A percentile compares a stretch with the other conserved stretches of the same genome.
These are phyloP conservation scores for Linurgus olivaceus DNA, from an alignment of 2,797 vertebrate species.

Conservation along the genomic window DNA sequence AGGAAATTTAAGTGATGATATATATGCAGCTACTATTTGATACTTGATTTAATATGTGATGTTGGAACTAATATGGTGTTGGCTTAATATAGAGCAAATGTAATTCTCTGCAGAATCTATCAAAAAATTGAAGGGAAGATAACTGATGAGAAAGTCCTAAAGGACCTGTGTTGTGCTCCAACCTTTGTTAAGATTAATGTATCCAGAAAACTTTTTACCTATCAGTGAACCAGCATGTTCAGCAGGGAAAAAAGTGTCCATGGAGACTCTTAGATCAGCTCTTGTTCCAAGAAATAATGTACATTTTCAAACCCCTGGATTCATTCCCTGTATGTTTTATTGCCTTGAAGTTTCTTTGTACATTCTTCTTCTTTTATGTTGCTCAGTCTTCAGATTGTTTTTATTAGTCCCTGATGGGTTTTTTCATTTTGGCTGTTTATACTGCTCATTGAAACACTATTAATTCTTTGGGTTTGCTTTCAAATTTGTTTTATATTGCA, in stretches of 20 bases:
- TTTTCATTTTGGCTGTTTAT: not conserved
- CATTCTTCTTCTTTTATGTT: not conserved
- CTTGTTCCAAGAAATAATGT: not conserved
- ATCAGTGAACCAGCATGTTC: not conserved
- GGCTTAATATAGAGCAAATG: not conserved
- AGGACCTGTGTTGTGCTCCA: not conserved
- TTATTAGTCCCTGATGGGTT: not conserved
- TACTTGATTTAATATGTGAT: not conserved
- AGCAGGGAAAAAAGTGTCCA: not conserved
- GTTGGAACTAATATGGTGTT: not conserved
- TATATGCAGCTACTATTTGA: not conserved
- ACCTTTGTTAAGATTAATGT: not conserved
- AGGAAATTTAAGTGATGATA: not conserved
- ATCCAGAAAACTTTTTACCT: not conserved
- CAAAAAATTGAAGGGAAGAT: not conserved
- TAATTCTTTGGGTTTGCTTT: not conserved
- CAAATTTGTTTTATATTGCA: not conserved
- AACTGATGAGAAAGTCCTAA: not conserved
- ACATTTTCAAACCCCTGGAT: not conserved
- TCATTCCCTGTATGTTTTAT: not conserved
- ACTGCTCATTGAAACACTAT: not conserved
- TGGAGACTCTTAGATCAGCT: not conserved
- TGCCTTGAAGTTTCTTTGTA: not conserved
- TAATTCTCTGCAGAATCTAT: not conserved
- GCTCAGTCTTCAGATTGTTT: not conserved